phyloP scores from a whole-genome alignment of 92 coral and sea anemone genomes.

The Actinernus sp. region DNA sequence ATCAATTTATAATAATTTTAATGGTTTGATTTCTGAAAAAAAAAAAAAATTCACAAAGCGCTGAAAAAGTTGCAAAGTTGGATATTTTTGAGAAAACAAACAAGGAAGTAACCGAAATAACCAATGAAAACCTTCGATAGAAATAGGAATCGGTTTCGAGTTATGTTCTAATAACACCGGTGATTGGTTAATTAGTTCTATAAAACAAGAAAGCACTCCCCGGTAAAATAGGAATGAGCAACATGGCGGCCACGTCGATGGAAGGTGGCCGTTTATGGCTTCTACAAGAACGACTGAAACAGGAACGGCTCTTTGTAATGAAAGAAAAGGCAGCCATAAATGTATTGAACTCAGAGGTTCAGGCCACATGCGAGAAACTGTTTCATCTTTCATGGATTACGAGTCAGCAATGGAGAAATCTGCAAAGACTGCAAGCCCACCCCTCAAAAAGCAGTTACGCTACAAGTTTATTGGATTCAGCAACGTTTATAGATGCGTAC shows the following conservation, averaged over 20 bases:
- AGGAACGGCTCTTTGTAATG: slow-evolving; percentile 84
- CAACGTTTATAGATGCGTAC: slow-evolving; percentile 88
- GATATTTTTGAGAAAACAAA: no score
- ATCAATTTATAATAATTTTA: no score
- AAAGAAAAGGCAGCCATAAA: slow-evolving; percentile 82
- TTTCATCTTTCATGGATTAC: slow-evolving; percentile 93
- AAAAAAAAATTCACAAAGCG: no score
- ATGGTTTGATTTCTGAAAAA: no score
- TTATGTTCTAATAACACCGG: not conserved
- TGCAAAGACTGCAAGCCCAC: slow-evolving; percentile 81
- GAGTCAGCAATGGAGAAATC: slow-evolving; percentile 93
- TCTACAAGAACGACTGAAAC: slow-evolving; percentile 88
- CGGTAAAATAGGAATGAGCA: slow-evolving; percentile 9
- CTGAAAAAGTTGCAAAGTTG: no score
- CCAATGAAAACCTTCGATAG: not conserved
- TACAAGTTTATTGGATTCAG: slow-evolving; percentile 78
- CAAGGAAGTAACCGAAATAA: not conserved
- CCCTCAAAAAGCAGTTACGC: slow-evolving; percentile 92
- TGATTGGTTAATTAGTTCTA: slow-evolving; percentile 14
- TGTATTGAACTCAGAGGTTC: slow-evolving; percentile 72
- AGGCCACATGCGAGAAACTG: slow-evolving; percentile 85
- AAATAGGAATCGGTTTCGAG: not conserved
- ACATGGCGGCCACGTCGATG: slow-evolving; percentile 79
- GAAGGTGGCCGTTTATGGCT: slow-evolving; percentile 67
- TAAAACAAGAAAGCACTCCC: not conserved